Evolutionary conservation across 2,888 invertebrate genomes (phyloP).

Genomic region (Synanthedon vespiformis): DNA sequence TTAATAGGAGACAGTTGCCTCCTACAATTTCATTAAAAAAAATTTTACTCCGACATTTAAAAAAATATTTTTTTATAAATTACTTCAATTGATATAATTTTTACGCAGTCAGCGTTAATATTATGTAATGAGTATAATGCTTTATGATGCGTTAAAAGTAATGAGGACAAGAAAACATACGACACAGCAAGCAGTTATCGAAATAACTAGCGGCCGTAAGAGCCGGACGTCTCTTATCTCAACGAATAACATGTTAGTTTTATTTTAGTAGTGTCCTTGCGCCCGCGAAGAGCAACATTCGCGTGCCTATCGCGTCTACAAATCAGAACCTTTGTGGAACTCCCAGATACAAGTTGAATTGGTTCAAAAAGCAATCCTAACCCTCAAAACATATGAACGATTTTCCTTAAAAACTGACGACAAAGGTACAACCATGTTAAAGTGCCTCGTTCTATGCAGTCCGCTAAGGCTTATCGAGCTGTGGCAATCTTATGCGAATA

Average conservation of each 20-base stretch:
- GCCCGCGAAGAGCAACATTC: slow-evolving; percentile 51
- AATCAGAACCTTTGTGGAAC: slow-evolving; percentile 50
- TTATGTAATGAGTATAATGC: neutral
- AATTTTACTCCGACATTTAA: too few relatives aligned
- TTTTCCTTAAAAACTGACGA: slow-evolving; percentile 31
- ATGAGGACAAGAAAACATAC: neutral
- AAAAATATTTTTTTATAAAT: too few relatives aligned
- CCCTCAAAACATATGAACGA: slow-evolving; percentile 23
- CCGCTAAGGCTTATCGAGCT: slow-evolving; percentile 40
- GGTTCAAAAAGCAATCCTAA: slow-evolving; percentile 34
- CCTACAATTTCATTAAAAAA: too few relatives aligned
- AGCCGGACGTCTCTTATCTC: slow-evolving; percentile 33
- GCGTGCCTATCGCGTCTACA: slow-evolving; percentile 49
- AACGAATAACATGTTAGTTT: slow-evolving; percentile 37
- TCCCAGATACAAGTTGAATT: slow-evolving; percentile 26
- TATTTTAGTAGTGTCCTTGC: slow-evolving; percentile 54
- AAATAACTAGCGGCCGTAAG: slow-evolving; percentile 24
- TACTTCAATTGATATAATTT: neutral
- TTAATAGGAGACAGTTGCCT: too few relatives aligned
- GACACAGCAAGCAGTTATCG: slow-evolving; percentile 16
- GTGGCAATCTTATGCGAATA: slow-evolving; percentile 44
- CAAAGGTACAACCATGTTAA: slow-evolving; percentile 33
- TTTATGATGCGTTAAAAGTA: neutral
- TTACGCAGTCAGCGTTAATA: neutral
- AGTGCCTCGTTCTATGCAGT: slow-evolving; percentile 46